These are phyloP conservation scores for Elanus axillaris DNA, from an alignment of 2,113 vertebrate genomes.

Conservation along the genomic window DNA sequence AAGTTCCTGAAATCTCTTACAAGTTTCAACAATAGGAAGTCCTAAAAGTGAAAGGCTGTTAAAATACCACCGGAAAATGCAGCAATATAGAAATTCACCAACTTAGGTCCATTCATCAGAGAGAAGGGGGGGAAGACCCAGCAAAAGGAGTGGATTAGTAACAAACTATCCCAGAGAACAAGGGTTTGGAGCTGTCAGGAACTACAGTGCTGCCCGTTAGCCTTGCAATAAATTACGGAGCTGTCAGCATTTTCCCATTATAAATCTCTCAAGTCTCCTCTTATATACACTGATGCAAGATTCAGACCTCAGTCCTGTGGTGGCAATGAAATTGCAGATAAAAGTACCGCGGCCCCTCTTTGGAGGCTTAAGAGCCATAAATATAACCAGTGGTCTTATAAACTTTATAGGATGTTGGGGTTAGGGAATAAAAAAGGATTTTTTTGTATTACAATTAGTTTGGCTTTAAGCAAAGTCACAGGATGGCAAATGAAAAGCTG, in stretches of 20 bases:
- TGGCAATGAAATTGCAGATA: neutral
- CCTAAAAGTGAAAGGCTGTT: slow-evolving; percentile 6
- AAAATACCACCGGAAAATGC: slow-evolving; percentile 7
- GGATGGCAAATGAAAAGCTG: neutral
- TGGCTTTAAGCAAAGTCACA: neutral
- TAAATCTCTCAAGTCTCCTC: slow-evolving; percentile 21
- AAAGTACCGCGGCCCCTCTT: neutral
- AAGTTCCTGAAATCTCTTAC: slow-evolving; percentile 21
- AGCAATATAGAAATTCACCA: slow-evolving; percentile 6
- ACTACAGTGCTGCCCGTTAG: neutral
- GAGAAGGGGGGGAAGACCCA: neutral
- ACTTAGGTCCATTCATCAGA: neutral
- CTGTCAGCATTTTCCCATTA: slow-evolving; percentile 52
- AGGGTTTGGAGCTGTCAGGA: slow-evolving; percentile 2
- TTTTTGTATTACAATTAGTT: neutral
- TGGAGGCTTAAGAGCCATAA: neutral
- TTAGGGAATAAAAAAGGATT: neutral
- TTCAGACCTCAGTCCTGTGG: neutral
- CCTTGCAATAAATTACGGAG: neutral
- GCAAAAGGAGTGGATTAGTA: neutral
- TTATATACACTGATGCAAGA: neutral
- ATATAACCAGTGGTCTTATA: neutral
- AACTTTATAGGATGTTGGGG: neutral
- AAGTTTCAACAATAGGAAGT: slow-evolving; percentile 22
- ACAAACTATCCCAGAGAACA: neutral